Percentiles rank a stretch among this genome's conserved stretches.
These are phyloP conservation scores for Diplodus sargus DNA, from an alignment of 2,797 vertebrate species.

Conservation along the genomic window DNA sequence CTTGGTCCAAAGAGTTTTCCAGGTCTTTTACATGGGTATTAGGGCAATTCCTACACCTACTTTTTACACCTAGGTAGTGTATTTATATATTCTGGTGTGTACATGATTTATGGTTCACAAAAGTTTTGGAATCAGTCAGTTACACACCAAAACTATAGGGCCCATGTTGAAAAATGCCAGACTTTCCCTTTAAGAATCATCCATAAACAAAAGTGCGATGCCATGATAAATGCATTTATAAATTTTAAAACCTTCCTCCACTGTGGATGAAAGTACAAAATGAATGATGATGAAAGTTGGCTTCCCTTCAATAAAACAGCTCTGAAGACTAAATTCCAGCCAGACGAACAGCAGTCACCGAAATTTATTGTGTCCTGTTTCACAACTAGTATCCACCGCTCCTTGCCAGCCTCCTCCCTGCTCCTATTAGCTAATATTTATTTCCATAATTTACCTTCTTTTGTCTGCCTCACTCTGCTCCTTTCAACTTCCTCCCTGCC, in stretches of 20 bases:
- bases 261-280: conserved; percentile 18
- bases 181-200: too few species aligned
- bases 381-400: conserved; percentile 37
- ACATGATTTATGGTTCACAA: too few species aligned
- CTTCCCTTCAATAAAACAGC: conserved; percentile 40
- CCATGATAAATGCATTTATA: conserved; percentile 6
- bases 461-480: conserved; percentile 50
- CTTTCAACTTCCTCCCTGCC: conserved; percentile 59
- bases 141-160: too few species aligned
- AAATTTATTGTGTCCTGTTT: conserved; percentile 61
- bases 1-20: neutral
- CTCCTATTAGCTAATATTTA: conserved; percentile 59
- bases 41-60: too few species aligned
- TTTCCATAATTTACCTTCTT: conserved; percentile 59
- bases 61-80: too few species aligned
- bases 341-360: conserved; percentile 45
- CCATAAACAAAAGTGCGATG: neutral
- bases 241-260: conserved; percentile 13
- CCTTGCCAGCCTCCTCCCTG: conserved; percentile 36
- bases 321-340: conserved; percentile 18
- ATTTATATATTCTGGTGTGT: too few species aligned
- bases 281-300: neutral
- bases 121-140: too few species aligned
- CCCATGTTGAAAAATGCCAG: too few species aligned
- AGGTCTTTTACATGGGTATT: neutral